Base-by-base conservation (phyloP, 1,140 invertebrate species). In the Colletes gigas region DNA sequence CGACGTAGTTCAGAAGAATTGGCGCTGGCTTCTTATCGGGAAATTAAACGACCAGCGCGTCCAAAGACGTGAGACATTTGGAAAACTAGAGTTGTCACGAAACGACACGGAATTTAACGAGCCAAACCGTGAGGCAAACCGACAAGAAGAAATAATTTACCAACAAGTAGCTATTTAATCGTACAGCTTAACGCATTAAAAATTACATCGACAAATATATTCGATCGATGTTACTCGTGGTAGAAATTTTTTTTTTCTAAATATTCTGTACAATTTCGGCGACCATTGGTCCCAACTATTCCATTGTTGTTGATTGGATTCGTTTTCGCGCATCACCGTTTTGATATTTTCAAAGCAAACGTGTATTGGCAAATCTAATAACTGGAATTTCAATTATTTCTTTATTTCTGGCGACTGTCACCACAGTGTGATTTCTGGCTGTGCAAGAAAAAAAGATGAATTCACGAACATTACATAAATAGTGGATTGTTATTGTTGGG, bases 301-400 rank as follows among this genome's bases (percentile, higher is more conserved):
- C 30, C 30, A 30, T 30, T 30, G 30, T 30, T 2, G 30, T 30
- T 30, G 30, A 30, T 30, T 30, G 30, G 30, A 30, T 30, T 30
- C 54, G 68, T 71, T 71, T 41, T 6, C 12, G 17, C 15, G 52
- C n/a, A 14, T 14, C 15, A 57, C 21, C 4, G 21, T 71, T 71
- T 19, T 15, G 17, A 0, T 57, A 57, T 71, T 10, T 59, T 71
- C 50, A n/a, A 71, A 59, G 54, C 54, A 8, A 7, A 39, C 41
- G 30, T 19, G 54, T 4, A 17, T 47, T 7, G 67, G 52, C 50
- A 52, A 41, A 57, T 39, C 6, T 44, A 71, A 71, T 52, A 19
- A 55, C 54, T 19, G 30, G 17, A 71, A 71, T 44, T 71, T 41
- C 44, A 59, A 59, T 30, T 71, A 44, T 71, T 44, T 55, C 44